Percentiles rank a stretch among this genome's conserved stretches.
phyloP scores from a whole-genome alignment of 2,113 vertebrate genomes.

The Strix uralensis region DNA sequence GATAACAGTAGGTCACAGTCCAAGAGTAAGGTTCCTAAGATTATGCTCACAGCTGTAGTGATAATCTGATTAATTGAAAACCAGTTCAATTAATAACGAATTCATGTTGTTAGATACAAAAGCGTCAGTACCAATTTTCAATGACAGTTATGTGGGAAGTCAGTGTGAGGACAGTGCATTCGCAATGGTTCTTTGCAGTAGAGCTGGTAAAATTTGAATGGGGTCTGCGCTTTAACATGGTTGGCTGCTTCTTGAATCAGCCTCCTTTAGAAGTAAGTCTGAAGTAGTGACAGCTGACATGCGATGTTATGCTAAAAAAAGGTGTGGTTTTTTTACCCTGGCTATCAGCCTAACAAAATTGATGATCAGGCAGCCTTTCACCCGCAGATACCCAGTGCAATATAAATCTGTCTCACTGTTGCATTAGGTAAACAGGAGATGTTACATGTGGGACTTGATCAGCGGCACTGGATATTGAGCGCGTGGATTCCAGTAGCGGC shows the following conservation, averaged over 20 bases:
- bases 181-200: not conserved
- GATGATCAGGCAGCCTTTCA: rapidly evolving
- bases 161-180: not conserved
- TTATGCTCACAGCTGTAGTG: not conserved
- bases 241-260: not conserved
- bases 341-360: not conserved
- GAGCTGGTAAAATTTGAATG: not conserved
- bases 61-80: not conserved
- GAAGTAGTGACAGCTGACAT: not conserved
- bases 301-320: not conserved
- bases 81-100: not conserved
- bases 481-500: not conserved
- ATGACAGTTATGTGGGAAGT: rapidly evolving
- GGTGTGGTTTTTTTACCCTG: not conserved
- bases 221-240: not conserved
- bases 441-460: not conserved
- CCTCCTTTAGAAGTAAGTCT: not conserved
- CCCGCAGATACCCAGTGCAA: rapidly evolving
- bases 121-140: not conserved
- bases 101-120: not conserved
- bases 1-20: slow-evolving; percentile 11
- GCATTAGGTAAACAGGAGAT: not conserved
- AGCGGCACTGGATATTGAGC: not conserved
- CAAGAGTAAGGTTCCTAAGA: not conserved
- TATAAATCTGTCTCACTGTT: not conserved